Base-by-base conservation (phyloP, 2,113 vertebrate genomes). In the Meriones unguiculatus region DNA sequence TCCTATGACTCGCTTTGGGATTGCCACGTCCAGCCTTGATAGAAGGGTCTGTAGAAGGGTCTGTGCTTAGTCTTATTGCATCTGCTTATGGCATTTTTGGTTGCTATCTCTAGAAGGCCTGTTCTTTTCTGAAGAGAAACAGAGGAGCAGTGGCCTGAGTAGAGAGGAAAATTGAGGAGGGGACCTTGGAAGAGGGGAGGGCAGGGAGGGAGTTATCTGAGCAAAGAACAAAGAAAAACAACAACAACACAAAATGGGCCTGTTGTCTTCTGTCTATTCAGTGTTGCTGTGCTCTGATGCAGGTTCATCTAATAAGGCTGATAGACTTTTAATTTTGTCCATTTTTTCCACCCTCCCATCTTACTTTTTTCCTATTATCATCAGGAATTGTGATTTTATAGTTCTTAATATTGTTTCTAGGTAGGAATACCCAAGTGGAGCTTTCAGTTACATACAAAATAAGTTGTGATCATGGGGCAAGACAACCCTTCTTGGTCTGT, bases 391-490 rank as follows among this genome's bases (percentile, higher is more conserved):
- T 22, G 24, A 73, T 12, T 62, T 76, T 65, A 30, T 7, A 20
- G 20, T 35, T 0, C 18, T 73, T 28, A 32, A 1, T 46, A 11
- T 18, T 10, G 32, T 46, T 6, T 17, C 8, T 14, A 35, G 5
- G 28, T 78, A 15, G 4, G 10, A 65, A 91, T 7, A 65, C 12
- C 7, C 35, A n/a, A 5, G 41, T 7, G 0, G 20, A 67, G 77
- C 1, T 32, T 89, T 32, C 28, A 25, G 2, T 78, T 46, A 54
- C 28, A 17, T 9, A 0, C 2, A 73, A 15, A 35, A 50, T n/a
- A 5, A 25, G 17, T 30, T 15, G 4, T 12, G 14, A 59, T 15
- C 41, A 38, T 0, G 2, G 0, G 1, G 22, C 2, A 59, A 6
- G 7, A 14, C 3, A 65, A 32, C 0, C 5, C 35, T 86, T 0